Base-by-base conservation (phyloP, 2,113 vertebrate genomes). In the Megaceryle torquata region DNA sequence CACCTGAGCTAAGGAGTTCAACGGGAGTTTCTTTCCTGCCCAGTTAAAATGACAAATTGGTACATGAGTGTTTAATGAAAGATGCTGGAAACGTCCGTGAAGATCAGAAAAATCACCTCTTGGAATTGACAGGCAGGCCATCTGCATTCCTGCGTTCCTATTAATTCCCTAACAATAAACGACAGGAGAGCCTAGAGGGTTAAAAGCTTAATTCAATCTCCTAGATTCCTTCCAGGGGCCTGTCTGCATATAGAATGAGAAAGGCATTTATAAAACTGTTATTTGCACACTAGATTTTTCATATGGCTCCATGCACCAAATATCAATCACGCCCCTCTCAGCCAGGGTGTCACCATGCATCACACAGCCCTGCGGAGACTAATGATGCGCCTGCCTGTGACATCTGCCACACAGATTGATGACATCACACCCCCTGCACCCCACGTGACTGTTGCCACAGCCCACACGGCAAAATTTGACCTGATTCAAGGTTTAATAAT, bases 141-240 rank as follows among this genome's bases (percentile, higher is more conserved):
- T 98, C 98, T 98, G 98, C 98, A 98, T 98, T 97, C 97, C 97
- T 82, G 89, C 93, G 37, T 97, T 95, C 96, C 97, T 97, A 98
- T 98, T 98, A 98, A 98, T 98, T 98, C 97, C 97, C 96, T 98
- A 98, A 98, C 97, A 95, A 96, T 97, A 96, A 98, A 98, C 91
- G 98, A 98, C 98, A 98, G 97, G 97, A 96, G 95, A 96, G 97
- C 97, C 97, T 96, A 97, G 97, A 98, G 98, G 98, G 98, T 98
- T 98, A 98, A 98, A 97, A 96, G 97, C 98, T 98, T 98, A 98
- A 98, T 98, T 98, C 97, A 98, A 98, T 98, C 97, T 97, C 93
- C 87, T 78, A 96, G 97, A 97, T 97, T 95, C 95, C 95, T 98
- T 98, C 96, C 97, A 95, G 95, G 87, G 92, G 54, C 94, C 90